Percentiles rank a stretch among this genome's conserved stretches.
phyloP scores from a whole-genome alignment of 2,888 invertebrate species.

The Griposia aprilina region DNA sequence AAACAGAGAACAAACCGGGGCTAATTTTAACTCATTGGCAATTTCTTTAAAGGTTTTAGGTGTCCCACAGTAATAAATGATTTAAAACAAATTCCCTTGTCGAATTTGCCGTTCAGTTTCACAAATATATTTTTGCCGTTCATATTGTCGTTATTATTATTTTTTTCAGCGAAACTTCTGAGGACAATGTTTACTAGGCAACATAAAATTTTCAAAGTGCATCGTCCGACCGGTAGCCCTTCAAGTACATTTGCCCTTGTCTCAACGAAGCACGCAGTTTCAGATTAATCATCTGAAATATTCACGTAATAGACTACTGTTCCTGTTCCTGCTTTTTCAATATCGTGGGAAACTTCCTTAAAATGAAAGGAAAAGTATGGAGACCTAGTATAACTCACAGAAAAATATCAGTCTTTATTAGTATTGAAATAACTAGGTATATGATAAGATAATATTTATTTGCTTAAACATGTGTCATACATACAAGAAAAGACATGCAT shows the following conservation, averaged over 20 bases:
- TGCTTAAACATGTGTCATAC: too few species aligned
- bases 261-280: constrained; percentile 49
- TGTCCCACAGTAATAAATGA: constrained; percentile 65
- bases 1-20: constrained; percentile 55
- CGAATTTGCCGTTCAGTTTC: constrained; percentile 69
- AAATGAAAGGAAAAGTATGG: neutral
- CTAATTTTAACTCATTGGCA: constrained; percentile 72
- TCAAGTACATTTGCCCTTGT: constrained; percentile 55
- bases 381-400: neutral
- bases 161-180: constrained; percentile 56
- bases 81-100: constrained; percentile 67
- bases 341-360: constrained; percentile 12
- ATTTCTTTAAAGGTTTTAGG: constrained; percentile 70
- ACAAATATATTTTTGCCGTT: constrained; percentile 57
- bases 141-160: constrained; percentile 66
- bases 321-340: constrained; percentile 23
- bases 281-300: constrained; percentile 58
- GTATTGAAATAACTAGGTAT: neutral
- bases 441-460: too few species aligned
- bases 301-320: constrained; percentile 43
- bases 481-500: too few species aligned
- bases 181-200: constrained; percentile 50
- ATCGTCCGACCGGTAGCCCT: constrained; percentile 41
- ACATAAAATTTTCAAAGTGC: constrained; percentile 65
- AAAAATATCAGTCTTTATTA: neutral